Evolutionary conservation across 1,140 invertebrate species (phyloP), one percentile per base, ranked within the genome.

Genomic region (Aradophagus sp.): DNA sequence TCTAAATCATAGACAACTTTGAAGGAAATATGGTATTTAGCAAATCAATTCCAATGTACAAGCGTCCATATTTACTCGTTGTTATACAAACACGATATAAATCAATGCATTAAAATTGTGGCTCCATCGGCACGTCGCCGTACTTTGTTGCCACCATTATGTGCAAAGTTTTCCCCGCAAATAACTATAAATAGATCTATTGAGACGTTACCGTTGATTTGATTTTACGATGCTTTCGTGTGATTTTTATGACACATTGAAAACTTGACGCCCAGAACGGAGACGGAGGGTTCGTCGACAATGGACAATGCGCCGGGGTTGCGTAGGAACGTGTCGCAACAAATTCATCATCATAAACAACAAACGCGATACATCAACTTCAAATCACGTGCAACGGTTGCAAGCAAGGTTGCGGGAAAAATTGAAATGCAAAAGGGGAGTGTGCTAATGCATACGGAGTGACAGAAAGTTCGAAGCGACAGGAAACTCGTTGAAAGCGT

Each of bases 51-150:
- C 48, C 58, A 29, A 32, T 32, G 15, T 53, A 47, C 32, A 13
- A 62, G 27, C 31, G 36, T 39, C 17, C 11, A 32, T 58, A 63
- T 58, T 70, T 58, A 63, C 45, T 47, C 36, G 27, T 38, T 41
- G 58, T 69, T 68, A 55, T 61, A 67, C 61, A 59, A 68, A 68
- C 47, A 53, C 41, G 48, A 53, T 58, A 53, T 67, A 58, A 67
- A 67, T 67, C 53, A 67, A 42, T 52, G 45, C 32, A 52, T 50
- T 58, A 56, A 44, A 6, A 58, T 52, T 29, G 32, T 7, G 13
- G n/a, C 15, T 58, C 58, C 58, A 67, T 67, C 50, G 44, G 58
- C 42, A 58, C 16, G 44, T 67, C 44, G 2, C 10, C 19, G 19
- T 27, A 55, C 27, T 55, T 65, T 55, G 48, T 65, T 32, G 41